A percentile compares a stretch with the other conserved stretches of the same genome.
Evolutionary conservation across 2,888 invertebrate species (phyloP).

Genomic region (Orthosia incerta): DNA sequence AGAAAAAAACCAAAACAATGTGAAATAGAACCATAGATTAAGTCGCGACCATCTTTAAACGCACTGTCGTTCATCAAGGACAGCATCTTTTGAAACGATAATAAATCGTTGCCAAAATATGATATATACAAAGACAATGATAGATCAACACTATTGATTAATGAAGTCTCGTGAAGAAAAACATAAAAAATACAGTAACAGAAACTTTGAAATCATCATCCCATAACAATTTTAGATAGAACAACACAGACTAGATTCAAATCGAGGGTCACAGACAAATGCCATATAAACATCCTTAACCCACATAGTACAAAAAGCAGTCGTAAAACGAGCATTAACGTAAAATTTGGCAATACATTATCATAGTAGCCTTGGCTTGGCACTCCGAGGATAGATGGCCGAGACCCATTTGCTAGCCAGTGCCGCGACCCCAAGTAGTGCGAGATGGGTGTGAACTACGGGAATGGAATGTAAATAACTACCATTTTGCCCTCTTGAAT

Average conservation of each 20-base stretch:
- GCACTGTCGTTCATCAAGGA: slow-evolving; percentile 4
- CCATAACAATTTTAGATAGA: neutral
- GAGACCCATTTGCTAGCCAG: slow-evolving; percentile 79
- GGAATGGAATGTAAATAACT: slow-evolving; percentile 72
- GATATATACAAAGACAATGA: neutral
- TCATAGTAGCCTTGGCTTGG: slow-evolving; percentile 66
- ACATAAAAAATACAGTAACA: neutral
- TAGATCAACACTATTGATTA: neutral
- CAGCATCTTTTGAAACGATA: slow-evolving; percentile 2
- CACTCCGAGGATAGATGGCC: slow-evolving; percentile 68
- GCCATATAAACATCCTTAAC: slow-evolving; percentile 34
- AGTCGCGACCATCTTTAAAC: neutral
- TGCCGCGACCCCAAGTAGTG: slow-evolving; percentile 61
- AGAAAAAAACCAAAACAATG: neutral
- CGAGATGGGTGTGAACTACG: slow-evolving; percentile 55
- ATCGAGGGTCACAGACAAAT: slow-evolving; percentile 14
- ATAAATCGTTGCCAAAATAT: neutral
- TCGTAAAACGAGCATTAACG: slow-evolving; percentile 51
- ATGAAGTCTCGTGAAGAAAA: neutral
- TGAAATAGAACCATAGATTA: neutral
- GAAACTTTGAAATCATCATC: neutral
- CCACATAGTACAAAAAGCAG: slow-evolving; percentile 40
- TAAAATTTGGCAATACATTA: slow-evolving; percentile 56
- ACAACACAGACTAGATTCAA: neutral
- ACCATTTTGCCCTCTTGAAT: slow-evolving; percentile 71